Base-by-base conservation (phyloP, 2,113 vertebrate species). In the Ptychochromis oligacanthus region DNA sequence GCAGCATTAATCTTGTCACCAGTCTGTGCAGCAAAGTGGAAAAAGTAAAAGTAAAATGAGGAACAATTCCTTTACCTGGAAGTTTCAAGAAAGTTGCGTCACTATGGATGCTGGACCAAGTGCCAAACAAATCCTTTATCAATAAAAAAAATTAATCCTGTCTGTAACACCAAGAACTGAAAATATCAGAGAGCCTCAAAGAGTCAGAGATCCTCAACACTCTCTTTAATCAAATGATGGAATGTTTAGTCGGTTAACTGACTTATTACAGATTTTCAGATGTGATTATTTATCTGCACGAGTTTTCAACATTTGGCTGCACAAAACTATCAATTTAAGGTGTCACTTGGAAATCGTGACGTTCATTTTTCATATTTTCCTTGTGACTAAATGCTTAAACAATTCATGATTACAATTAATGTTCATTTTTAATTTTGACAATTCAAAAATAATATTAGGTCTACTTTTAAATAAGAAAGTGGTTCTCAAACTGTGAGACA, bases 11-110 rank as follows among this genome's bases (percentile, higher is more conserved):
- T 54, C 26, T 14, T 5, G 1, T 54, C 11, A 18, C 46, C 46
- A 2, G 2, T 52, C 0, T 26, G 17, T 5, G 18, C 46, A 14
- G 26, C 6, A 72, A 52, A 20, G 17, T 31, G 26, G 34, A n/a
- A n/a, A n/a, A n/a, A n/a, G 14, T 72, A 34, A 72, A 26, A 72
- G 46, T 34, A 34, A 72, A 72, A 34, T 54, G 67, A 17, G n/a
- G 26, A 72, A 72, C 67, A 54, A 72, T 54, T 72, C 46, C 11
- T 31, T 54, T 54, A 34, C 67, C 18, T 72, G 67, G 67, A 7
- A 54, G 46, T 54, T 72, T 72, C 67, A 72, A 46, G 46, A 72
- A 72, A 26, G 67, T 54, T 72, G 26, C 67, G 54, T 54, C 67
- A 72, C 28, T 54, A 72, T 46, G 20, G 67, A 72, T 72, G 26